Evolutionary conservation across 2,113 vertebrate genomes (phyloP), one percentile per base, ranked within the genome.

Genomic region (Anarrhichthys ocellatus): DNA sequence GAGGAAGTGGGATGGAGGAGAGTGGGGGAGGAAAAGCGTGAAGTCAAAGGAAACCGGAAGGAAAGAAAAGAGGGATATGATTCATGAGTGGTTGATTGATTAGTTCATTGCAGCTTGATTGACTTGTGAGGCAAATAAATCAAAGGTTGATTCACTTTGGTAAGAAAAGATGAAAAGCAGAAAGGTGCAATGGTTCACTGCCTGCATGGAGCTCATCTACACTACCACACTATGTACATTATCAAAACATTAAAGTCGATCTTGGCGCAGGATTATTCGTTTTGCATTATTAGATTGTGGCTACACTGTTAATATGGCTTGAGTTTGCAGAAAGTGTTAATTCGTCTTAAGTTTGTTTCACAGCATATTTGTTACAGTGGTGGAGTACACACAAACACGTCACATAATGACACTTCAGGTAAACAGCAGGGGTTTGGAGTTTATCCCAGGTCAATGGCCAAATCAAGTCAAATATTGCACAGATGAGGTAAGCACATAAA

Each of bases 11-110:
- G 42, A 63, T 54, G 67, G 52, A 85, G 77, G 79, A 78, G 69
- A 87, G 91, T 74, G 89, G 90, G 83, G n/a, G 54, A 48, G 68
- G 36, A 58, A 48, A 74, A 89, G 80, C 5, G 27, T 72, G 74
- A 83, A 88, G 80, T 77, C 58, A 87, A 86, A 88, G 82, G 61
- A 87, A 83, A 90, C 46, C 69, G 62, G 70, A 42, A 22, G 32
- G 18, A 17, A 65, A 62, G 50, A 82, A 32, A 70, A 75, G 83
- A 64, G 67, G 81, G 74, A 91, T 62, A 81, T 93, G 92, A 92
- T 87, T 85, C 44, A 95, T 94, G 94, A 91, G 88, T 86, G 92
- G 88, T 46, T 64, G 67, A 73, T 88, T 64, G 67, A 73, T 88
- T 79, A 78, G 72, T 80, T 76, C 24, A 87, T 64, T 48, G 61